phyloP scores from a whole-genome alignment of 2,113 vertebrate species.

The Callospermophilus lateralis region DNA sequence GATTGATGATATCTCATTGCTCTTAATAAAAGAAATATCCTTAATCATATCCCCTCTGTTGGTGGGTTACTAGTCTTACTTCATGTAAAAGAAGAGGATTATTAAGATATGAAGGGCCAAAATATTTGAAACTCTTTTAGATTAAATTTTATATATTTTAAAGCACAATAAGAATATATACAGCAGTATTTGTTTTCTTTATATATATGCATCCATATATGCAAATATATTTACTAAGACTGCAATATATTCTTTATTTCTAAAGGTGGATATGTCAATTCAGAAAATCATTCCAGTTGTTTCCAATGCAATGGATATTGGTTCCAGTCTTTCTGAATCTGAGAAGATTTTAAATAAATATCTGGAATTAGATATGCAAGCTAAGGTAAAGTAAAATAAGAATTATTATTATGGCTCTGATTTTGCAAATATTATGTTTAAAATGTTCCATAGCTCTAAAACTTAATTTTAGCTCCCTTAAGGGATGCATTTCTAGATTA shows the following conservation, averaged over 20 bases:
- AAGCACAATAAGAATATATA: background rate
- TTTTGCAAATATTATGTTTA: constrained; percentile 51
- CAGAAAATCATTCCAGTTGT: constrained; percentile 85
- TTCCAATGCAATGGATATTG: constrained; percentile 82
- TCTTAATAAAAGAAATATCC: background rate
- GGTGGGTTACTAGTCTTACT: background rate
- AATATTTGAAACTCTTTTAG: constrained; percentile 30
- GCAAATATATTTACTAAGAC: constrained; percentile 18
- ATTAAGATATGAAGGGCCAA: constrained; percentile 36
- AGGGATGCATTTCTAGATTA: background rate
- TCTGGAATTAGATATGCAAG: constrained; percentile 88
- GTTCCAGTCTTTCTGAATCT: constrained; percentile 85
- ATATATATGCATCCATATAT: background rate
- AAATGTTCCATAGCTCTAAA: constrained; percentile 4
- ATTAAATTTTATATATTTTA: constrained; percentile 2
- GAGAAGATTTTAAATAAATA: constrained; percentile 89
- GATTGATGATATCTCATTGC: background rate
- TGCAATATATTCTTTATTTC: constrained; percentile 65
- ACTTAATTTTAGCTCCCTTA: constrained; percentile 6
- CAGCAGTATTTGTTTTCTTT: constrained; percentile 25
- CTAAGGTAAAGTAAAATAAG: constrained; percentile 88
- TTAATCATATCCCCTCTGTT: background rate
- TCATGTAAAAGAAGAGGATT: background rate
- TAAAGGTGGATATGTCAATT: constrained; percentile 88
- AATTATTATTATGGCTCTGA: background rate